These are phyloP conservation scores for Lepidurus arcticus DNA, from an alignment of 1,140 invertebrate genomes.

Conservation along the genomic window DNA sequence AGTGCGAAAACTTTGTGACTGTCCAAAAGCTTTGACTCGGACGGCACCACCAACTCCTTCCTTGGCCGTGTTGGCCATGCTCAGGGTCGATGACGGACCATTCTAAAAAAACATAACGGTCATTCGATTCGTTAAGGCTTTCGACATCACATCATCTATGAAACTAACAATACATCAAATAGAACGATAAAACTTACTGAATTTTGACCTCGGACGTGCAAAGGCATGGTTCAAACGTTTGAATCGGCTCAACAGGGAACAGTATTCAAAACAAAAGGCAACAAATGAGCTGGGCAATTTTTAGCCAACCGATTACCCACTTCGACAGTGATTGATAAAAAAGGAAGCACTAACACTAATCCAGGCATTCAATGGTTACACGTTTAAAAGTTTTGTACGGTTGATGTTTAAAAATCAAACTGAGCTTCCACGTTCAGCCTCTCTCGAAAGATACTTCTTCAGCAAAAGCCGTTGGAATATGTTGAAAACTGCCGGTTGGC, in stretches of 20 bases:
- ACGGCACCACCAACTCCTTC: background rate
- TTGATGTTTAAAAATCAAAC: background rate
- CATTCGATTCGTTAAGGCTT: too few species aligned
- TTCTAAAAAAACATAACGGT: background rate
- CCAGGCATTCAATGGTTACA: background rate
- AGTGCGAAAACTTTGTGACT: background rate
- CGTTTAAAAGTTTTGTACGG: background rate
- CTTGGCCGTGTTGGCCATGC: background rate
- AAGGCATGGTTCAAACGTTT: background rate
- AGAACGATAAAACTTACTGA: background rate
- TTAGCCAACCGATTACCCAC: background rate
- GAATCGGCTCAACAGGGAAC: background rate
- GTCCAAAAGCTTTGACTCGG: background rate
- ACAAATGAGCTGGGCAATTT: background rate
- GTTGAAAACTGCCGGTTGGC: constrained; percentile 20
- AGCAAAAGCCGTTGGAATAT: constrained; percentile 8
- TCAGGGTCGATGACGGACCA: background rate
- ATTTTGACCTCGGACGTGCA: background rate
- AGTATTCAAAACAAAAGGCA: background rate
- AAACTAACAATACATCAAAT: background rate
- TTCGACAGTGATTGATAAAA: background rate
- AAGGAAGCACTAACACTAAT: background rate
- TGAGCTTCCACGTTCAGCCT: background rate
- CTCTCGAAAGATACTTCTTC: background rate
- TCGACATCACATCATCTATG: too few species aligned